Conservation (phyloP, 53 echinoderm and acorn worm species). For the Mesocentrotus franciscanus region DNA sequence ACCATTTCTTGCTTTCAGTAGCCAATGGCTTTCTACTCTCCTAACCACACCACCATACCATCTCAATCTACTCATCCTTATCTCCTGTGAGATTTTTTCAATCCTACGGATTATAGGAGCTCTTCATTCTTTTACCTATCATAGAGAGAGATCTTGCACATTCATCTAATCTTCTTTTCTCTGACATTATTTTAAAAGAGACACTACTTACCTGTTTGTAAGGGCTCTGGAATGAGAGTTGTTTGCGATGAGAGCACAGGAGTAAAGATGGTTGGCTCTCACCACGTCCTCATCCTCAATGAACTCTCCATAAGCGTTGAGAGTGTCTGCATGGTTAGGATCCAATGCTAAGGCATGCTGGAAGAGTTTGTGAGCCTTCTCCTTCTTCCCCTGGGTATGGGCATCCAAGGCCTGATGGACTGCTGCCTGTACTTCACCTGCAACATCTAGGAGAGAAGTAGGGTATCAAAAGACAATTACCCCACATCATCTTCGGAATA, state of each 20-base stretch:
- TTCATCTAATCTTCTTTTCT: too few relatives aligned
- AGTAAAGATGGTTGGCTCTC: conserved; percentile 88
- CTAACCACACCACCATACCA: too few relatives aligned
- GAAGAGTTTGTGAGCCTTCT: conserved; percentile 93
- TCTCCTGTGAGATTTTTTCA: too few relatives aligned
- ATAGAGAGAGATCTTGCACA: background rate
- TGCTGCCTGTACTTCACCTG: conserved; percentile 85
- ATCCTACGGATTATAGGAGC: too few relatives aligned
- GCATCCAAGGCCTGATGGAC: conserved; percentile 89
- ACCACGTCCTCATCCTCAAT: conserved; percentile 90
- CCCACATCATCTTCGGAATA: background rate
- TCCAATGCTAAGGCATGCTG: conserved; percentile 95
- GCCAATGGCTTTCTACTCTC: too few relatives aligned
- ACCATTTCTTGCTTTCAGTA: too few relatives aligned
- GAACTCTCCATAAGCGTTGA: conserved; percentile 95
- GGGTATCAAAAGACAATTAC: background rate
- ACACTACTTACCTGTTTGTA: conserved; percentile 62
- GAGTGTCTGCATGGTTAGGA: conserved; percentile 86
- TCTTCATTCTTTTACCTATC: too few relatives aligned
- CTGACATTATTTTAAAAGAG: background rate
- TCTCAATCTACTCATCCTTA: too few relatives aligned
- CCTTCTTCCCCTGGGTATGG: conserved; percentile 81
- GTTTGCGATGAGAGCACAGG: conserved; percentile 86
- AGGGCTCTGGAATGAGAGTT: conserved; percentile 83
- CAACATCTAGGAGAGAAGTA: conserved; percentile 69